These are phyloP conservation scores for Sebastes kiyomatsui DNA, from an alignment of 2,797 vertebrate species.

Conservation along the genomic window DNA sequence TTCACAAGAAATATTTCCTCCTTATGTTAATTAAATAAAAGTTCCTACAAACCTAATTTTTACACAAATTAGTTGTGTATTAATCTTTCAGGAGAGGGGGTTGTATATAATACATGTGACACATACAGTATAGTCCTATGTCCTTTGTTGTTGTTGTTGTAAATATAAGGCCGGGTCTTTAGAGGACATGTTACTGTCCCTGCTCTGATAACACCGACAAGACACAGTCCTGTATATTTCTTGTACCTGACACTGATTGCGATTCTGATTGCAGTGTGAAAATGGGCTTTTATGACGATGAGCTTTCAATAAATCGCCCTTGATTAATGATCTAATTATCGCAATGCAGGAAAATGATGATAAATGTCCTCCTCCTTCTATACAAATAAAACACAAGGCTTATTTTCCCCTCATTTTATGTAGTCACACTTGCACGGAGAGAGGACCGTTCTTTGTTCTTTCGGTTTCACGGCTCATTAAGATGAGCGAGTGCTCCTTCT, in stretches of 20 bases:
- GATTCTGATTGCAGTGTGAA: conserved; percentile 32
- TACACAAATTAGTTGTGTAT: not conserved
- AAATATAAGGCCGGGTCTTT: not conserved
- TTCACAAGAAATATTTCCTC: not conserved
- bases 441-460: conserved; percentile 6
- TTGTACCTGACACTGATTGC: conserved; percentile 11
- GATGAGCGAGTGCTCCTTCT: conserved; percentile 38
- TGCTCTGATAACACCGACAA: not conserved
- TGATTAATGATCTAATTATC: conserved; percentile 59
- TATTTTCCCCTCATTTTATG: conserved; percentile 29
- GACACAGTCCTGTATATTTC: not conserved
- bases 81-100: not conserved
- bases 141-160: not conserved
- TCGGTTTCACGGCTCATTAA: conserved; percentile 51
- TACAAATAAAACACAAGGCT: conserved; percentile 30
- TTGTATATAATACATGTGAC: not conserved
- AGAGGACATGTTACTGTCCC: not conserved
- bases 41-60: not conserved
- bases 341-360: conserved; percentile 30
- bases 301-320: conserved; percentile 35
- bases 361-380: conserved; percentile 10
- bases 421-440: conserved; percentile 12
- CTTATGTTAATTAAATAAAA: not conserved
- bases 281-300: conserved; percentile 26
- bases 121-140: not conserved